A percentile compares a stretch with the other conserved stretches of the same genome.
Conservation (phyloP, 2,113 vertebrate genomes). For the Chaetodon auriga region DNA sequence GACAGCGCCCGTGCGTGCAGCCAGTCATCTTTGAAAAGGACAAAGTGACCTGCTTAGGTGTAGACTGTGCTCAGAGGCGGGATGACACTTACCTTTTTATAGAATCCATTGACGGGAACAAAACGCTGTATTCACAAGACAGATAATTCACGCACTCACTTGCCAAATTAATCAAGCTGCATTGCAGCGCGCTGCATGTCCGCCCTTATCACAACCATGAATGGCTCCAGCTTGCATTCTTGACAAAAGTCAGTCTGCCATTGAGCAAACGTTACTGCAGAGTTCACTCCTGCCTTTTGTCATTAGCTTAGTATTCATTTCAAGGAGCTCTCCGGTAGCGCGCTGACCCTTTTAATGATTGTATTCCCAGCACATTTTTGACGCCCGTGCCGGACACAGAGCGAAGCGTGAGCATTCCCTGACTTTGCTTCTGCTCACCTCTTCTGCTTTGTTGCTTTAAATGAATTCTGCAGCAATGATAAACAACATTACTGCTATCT, state of each 20-base stretch:
- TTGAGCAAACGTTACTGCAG: constrained; percentile 67
- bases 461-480: constrained; percentile 72
- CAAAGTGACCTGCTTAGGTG: constrained; percentile 72
- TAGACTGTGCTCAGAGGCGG: constrained; percentile 61
- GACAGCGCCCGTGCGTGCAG: constrained; percentile 4
- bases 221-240: constrained; percentile 79
- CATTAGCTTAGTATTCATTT: constrained; percentile 72
- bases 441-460: constrained; percentile 63
- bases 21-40: constrained; percentile 65
- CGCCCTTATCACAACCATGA: constrained; percentile 70
- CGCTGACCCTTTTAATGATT: constrained; percentile 35
- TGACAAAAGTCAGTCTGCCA: constrained; percentile 68
- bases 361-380: constrained; percentile 59
- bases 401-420: constrained; percentile 3
- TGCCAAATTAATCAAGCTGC: constrained; percentile 76
- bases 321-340: constrained; percentile 43
- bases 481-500: constrained; percentile 76
- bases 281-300: constrained; percentile 71
- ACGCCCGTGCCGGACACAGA: constrained; percentile 39
- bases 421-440: constrained; percentile 38
- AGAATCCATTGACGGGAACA: constrained; percentile 59
- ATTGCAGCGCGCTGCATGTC: constrained; percentile 43
- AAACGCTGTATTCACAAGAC: constrained; percentile 64
- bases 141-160: constrained; percentile 71
- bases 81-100: constrained; percentile 65